Evolutionary conservation across 2,888 invertebrate genomes (phyloP).

Genomic region (Melanostoma mellinum): DNA sequence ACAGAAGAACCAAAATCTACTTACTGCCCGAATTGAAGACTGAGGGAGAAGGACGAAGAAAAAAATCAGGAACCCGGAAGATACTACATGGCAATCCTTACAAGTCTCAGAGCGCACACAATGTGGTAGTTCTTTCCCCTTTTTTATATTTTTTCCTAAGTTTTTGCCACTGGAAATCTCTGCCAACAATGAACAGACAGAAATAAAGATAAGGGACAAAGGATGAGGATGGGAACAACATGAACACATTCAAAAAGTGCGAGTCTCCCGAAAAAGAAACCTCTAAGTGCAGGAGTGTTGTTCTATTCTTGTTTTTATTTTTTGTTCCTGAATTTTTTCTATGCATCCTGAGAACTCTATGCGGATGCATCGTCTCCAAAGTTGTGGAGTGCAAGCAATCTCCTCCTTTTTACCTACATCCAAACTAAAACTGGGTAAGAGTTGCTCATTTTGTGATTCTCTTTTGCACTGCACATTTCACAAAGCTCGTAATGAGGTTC

Average conservation of each 20-base stretch:
- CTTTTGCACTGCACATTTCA: conserved; percentile 1
- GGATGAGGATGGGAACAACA: not conserved
- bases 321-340: conserved; percentile 33
- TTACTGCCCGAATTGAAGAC: conserved; percentile 27
- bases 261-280: conserved; percentile 29
- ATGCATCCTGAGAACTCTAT: conserved; percentile 36
- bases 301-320: conserved; percentile 37
- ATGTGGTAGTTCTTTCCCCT: conserved; percentile 3
- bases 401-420: conserved; percentile 35
- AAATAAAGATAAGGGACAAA: conserved; percentile 11
- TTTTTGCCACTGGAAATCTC: not conserved
- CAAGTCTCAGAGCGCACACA: conserved; percentile 39
- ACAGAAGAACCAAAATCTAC: conserved; percentile 38
- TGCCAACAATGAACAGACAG: conserved; percentile 36
- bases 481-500: conserved; percentile 64
- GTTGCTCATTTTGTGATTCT: conserved; percentile 31
- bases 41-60: conserved; percentile 23
- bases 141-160: not conserved
- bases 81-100: conserved; percentile 40
- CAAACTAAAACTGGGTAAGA: conserved; percentile 28
- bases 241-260: conserved; percentile 26
- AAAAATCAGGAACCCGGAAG: conserved; percentile 60
- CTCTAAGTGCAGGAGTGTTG: conserved; percentile 16
- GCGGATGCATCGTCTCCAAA: conserved; percentile 47
- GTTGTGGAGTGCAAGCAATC: conserved; percentile 37